Conservation (phyloP, 2,888 invertebrate species). For the Harmothoe impar region DNA sequence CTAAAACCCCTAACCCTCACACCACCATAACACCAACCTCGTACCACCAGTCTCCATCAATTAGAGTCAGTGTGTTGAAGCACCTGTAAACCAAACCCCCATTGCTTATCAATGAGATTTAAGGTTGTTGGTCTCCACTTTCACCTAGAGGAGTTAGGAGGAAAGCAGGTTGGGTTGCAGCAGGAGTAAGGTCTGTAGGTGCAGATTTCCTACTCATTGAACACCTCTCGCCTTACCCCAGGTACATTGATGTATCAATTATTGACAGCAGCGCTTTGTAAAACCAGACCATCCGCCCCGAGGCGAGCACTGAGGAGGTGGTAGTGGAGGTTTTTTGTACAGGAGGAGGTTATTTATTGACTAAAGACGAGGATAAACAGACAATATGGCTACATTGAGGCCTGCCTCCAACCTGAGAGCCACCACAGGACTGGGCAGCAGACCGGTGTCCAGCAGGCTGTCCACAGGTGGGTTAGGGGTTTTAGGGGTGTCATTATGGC, state of each 20-base stretch:
- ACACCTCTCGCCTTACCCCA: neutral
- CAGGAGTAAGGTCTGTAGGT: neutral
- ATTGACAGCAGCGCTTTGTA: neutral
- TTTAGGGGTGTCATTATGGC: too few species aligned
- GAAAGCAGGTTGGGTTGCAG: neutral
- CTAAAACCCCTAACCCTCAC: conserved; percentile 18
- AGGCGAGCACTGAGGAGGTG: neutral
- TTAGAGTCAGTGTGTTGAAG: neutral
- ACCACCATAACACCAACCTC: neutral
- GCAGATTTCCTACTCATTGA: neutral
- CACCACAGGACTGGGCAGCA: neutral
- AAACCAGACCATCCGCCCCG: too few species aligned
- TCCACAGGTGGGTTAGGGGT: neutral
- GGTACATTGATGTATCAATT: neutral
- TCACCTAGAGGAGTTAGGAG: neutral
- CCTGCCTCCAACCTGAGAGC: neutral
- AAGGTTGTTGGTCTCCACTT: neutral
- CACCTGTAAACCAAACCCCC: neutral
- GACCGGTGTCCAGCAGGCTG: neutral
- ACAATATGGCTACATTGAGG: neutral
- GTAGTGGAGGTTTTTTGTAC: neutral
- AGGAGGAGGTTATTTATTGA: too few species aligned
- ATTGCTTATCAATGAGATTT: neutral
- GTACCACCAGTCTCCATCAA: neutral
- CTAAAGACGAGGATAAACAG: too few species aligned